A percentile compares a stretch with the other conserved stretches of the same genome.
phyloP scores from a whole-genome alignment of 2,797 vertebrate genomes.

The Strix occidentalis region DNA sequence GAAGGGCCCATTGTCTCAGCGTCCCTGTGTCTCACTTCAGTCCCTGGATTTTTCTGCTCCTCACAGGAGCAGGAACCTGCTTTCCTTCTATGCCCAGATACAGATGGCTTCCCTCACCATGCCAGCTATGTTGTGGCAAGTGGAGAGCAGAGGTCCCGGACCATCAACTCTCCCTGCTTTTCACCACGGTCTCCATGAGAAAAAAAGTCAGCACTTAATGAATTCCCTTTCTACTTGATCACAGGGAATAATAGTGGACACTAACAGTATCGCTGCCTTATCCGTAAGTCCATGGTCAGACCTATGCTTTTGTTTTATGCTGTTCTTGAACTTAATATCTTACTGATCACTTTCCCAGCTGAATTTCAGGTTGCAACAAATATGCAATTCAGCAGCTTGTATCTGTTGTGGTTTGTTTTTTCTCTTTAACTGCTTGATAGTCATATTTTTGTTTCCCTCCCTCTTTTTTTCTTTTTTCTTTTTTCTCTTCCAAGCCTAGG shows the following conservation, averaged over 20 bases:
- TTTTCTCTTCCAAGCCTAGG: not conserved
- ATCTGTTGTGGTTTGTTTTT: not conserved
- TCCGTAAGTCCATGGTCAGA: not conserved
- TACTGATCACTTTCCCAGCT: not conserved
- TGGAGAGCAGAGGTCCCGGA: not conserved
- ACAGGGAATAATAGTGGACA: not conserved
- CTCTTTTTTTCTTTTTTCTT: not conserved
- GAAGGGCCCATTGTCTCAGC: not conserved
- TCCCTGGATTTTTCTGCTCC: not conserved
- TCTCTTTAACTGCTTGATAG: not conserved
- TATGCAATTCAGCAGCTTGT: not conserved
- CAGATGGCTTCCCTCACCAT: fast-evolving
- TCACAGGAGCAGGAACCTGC: not conserved
- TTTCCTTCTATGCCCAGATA: not conserved
- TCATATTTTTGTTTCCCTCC: not conserved
- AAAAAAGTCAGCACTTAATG: not conserved
- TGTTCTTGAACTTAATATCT: not conserved
- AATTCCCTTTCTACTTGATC: not conserved
- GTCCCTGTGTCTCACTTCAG: not conserved
- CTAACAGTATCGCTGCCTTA: not conserved
- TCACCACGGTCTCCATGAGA: not conserved
- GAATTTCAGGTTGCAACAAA: not conserved
- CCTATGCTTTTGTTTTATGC: not conserved
- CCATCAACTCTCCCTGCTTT: not conserved
- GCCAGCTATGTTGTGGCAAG: fast-evolving